Evolutionary conservation across 2,113 vertebrate genomes (phyloP), one percentile per base, ranked within the genome.

Genomic region (Cottus gobio): DNA sequence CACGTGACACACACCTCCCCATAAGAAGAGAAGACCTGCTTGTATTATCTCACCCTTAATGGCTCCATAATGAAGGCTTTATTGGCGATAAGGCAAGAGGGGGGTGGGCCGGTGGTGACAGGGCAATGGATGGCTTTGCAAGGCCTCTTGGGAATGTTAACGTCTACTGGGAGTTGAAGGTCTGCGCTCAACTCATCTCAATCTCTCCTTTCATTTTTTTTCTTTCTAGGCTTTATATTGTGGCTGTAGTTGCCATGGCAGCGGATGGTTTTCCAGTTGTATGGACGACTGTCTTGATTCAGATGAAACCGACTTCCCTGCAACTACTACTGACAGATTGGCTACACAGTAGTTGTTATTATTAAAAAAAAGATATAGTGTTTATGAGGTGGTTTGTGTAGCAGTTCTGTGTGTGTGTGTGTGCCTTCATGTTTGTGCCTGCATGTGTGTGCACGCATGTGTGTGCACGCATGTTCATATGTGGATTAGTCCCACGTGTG

Each of bases 21-120:
- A 79, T 31, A 42, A 72, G 64, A 76, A 30, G 77, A 69, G 82
- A 71, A 87, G 68, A 91, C 89, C 86, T 83, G 75, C 90, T 92
- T 93, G 93, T 94, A 91, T 93, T 94, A 95, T 91, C 92, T 91
- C 90, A 77, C 88, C 83, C 82, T 89, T 93, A 95, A 95, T 93
- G 91, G 91, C 77, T 90, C 63, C 66, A 57, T 95, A 94, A 94
- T 94, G 92, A 94, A 93, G 92, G 93, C 86, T 93, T 94, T 94
- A 95, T 90, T 89, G 85, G 85, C 54, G 85, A 90, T 90, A 90
- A 87, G 87, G 80, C 58, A 61, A 34, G 78, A 71, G 61, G 81
- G 78, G 79, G 70, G 52, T 48, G 78, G 65, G 83, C 65, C 0
- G 34, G 65, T 44, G 56, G 77, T 81, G 88, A 90, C 77, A 87